Base-by-base conservation (phyloP, 1,140 invertebrate genomes). In the Drosophila nikananu region DNA sequence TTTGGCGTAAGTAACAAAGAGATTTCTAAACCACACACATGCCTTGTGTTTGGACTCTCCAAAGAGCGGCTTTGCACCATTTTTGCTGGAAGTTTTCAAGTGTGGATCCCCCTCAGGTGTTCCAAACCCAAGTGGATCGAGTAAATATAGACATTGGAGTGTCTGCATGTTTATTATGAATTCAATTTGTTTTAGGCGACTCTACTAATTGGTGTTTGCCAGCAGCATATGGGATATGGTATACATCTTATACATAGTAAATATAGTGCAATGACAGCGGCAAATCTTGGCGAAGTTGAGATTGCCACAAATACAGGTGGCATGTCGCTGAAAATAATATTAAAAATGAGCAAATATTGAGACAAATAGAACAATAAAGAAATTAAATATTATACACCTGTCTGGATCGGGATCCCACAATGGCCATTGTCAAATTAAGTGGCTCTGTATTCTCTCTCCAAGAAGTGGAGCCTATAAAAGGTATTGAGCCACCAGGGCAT, bases 381-480 rank as follows among this genome's bases (percentile, higher is more conserved):
- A 61, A 58, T 39, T 32, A 51, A 68, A 46, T 32, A 52, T 32
- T 41, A 35, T 25, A 48, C 27, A 57, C 55, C 58, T 51, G 55
- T 32, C 52, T 32, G 15, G 1, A 23, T n/a, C 52, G 41, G 15
- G 1, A 23, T n/a, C 1, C 7, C 37, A 61, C 55, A 61, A 59
- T 70, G 32, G 55, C 17, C 12, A 27, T 66, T 62, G 41, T 62
- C 41, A 42, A 63, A 63, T 52, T 63, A 39, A n/a, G 13, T 25
- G 10, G 9, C 1, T n/a, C 7, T 39, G 5, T 39, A 19, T 27
- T 51, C 17, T 21, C n/a, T 27, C 46, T 27, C 15, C n/a, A 51
- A 63, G 23, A 63, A 55, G 21, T 59, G 17, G 32, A 52, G 25
- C 2, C 52, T 70, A 72, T 72, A 72, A 58, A 72, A 72, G 64